Evolutionary conservation across 1,140 invertebrate genomes (phyloP), one percentile per base, ranked within the genome.

Genomic region (Bombus impatiens): DNA sequence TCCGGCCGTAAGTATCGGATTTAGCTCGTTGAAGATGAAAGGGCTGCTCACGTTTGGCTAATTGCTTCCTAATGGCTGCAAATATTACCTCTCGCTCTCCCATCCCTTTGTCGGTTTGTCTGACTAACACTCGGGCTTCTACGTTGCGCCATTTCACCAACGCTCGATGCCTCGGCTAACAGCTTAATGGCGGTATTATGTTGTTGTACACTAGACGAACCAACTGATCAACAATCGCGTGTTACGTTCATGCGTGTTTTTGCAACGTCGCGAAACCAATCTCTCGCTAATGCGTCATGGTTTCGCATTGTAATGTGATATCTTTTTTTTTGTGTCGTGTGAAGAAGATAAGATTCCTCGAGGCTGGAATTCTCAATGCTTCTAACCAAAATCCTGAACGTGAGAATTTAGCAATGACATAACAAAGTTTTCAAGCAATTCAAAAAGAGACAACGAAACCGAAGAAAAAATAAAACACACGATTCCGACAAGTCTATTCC

Each of bases 11-110:
- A 80, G 79, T 76, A 70, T 40, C 75, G 53, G 65, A 82, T 86
- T 53, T 71, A 78, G 87, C 71, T 78, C 74, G 53, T 72, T 53
- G n/a, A 67, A 72, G 62, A 89, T 86, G 88, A 89, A 89, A 89
- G 85, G 80, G 81, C 65, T 68, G 81, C 67, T 87, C 72, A 53
- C 67, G 81, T 74, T 68, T 70, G 77, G 70, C 84, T 88, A 88
- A 89, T 87, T 89, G 84, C 67, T 89, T 87, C 84, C 79, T 88
- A 87, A 87, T 87, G 85, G 81, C 84, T 59, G 84, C 81, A 80
- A 89, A 89, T 88, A 81, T 80, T 74, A 87, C 72, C 76, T 65
- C 80, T 79, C 71, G 68, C 72, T 40, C 62, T 25, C 28, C 62
- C 28, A 13, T 40, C 22, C 59, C 42, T 77, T 59, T 87, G 28